Evolutionary conservation across 2,888 invertebrate genomes (phyloP), one percentile per base, ranked within the genome.

Genomic region (Notodonta ziczac): DNA sequence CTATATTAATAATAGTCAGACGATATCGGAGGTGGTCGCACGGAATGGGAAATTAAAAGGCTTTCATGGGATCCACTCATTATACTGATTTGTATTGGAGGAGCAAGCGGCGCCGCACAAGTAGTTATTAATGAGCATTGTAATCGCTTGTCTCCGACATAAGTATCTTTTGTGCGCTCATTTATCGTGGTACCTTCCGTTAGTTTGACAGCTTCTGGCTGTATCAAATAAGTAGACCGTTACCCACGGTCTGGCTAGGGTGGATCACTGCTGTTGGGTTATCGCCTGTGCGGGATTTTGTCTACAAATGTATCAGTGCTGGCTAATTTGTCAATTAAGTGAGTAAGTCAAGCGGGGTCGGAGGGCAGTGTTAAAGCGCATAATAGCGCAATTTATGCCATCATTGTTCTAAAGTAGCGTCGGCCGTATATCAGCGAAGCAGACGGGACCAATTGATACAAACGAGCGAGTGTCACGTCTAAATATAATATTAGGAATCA

Each of bases 401-500:
- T 93, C 89, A 93, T 93, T 93, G 93, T 93, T 92, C 88, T 91
- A 92, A 93, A 92, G 93, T 93, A 93, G 91, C 87, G 89, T 89
- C 87, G 87, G 87, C 88, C 90, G 90, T 93, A 90, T 89, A 93
- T 93, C 93, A 93, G 91, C 78, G 84, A 81, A 82, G 88, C 89
- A 92, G 93, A 92, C 92, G 89, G 87, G 86, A 82, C 84, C 93
- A 93, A 93, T 93, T 93, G 93, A 91, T 91, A 93, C 91, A 93
- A 93, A 93, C 90, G 93, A 92, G 92, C 90, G 87, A 87, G 88
- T 93, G 93, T 93, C 93, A 93, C 88, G 92, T 93, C 93, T 93
- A 93, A 93, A 93, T 93, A 93, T 93, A 93, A 93, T 93, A 93
- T 93, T 93, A 93, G 92, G 93, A 93, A 93, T 93, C 93, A 90